Evolutionary conservation across 2,888 invertebrate genomes (phyloP).

Genomic region (Cryptus viduatorius): DNA sequence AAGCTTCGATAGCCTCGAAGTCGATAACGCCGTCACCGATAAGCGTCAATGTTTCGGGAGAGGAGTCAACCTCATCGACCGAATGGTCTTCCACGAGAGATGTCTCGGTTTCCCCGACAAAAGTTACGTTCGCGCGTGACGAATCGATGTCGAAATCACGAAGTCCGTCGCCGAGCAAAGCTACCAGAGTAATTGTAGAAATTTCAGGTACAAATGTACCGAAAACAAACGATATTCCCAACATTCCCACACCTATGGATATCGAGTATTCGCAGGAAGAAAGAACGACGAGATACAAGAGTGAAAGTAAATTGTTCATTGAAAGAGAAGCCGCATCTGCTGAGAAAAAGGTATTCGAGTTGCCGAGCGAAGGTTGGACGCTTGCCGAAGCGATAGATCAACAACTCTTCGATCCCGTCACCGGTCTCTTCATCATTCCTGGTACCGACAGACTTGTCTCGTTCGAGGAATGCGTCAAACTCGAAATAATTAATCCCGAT

Average conservation of each 20-base stretch:
- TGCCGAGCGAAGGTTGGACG: slow-evolving; percentile 94
- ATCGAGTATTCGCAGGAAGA: slow-evolving; percentile 14
- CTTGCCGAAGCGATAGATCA: slow-evolving; percentile 93
- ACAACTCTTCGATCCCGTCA: slow-evolving; percentile 92
- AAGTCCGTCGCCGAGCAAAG: slow-evolving; percentile 59
- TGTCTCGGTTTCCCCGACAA: slow-evolving; percentile 25
- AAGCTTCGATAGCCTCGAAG: slow-evolving; percentile 46
- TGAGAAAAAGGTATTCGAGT: slow-evolving; percentile 90
- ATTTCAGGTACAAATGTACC: neutral
- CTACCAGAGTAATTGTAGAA: slow-evolving; percentile 51
- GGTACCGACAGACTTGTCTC: slow-evolving; percentile 94
- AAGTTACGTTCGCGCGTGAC: slow-evolving; percentile 17
- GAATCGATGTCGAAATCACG: slow-evolving; percentile 37
- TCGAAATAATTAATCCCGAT: slow-evolving; percentile 93
- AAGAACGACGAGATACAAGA: slow-evolving; percentile 65
- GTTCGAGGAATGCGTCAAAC: slow-evolving; percentile 94
- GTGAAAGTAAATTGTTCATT: slow-evolving; percentile 69
- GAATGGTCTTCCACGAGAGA: slow-evolving; percentile 39
- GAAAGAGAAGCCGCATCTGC: slow-evolving; percentile 81
- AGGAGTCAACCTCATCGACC: slow-evolving; percentile 5
- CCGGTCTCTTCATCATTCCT: slow-evolving; percentile 94
- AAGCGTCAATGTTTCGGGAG: slow-evolving; percentile 4
- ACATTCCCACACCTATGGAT: slow-evolving; percentile 32
- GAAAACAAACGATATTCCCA: neutral
- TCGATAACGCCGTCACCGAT: slow-evolving; percentile 55